Evolutionary conservation across 1,140 invertebrate species (phyloP).

Genomic region (Leptinotarsa texana): DNA sequence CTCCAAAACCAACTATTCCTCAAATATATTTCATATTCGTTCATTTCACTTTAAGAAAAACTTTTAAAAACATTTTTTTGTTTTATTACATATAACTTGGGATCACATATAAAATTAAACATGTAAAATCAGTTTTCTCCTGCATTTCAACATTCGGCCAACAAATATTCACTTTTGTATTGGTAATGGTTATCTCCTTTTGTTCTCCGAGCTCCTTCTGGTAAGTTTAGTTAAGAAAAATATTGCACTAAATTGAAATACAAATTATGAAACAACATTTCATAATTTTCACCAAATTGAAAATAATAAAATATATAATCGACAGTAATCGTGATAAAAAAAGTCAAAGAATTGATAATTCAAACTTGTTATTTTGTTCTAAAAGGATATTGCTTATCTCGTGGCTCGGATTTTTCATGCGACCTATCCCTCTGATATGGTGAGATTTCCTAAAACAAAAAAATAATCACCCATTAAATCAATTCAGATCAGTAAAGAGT

Average conservation of each 20-base stretch:
- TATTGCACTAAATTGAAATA: constrained; percentile 11
- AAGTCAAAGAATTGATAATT: too few species aligned
- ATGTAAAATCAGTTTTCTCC: constrained; percentile 7
- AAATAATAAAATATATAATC: constrained; percentile 25
- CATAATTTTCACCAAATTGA: too few species aligned
- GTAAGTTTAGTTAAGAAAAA: constrained; percentile 59
- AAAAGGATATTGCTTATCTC: constrained; percentile 85
- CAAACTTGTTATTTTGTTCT: constrained; percentile 15
- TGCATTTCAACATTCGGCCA: constrained; percentile 13
- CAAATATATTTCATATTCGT: too few species aligned
- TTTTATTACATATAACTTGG: constrained; percentile 20
- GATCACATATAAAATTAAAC: constrained; percentile 23
- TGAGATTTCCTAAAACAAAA: constrained; percentile 69
- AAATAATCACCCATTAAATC: constrained; percentile 20
- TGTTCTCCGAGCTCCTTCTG: constrained; percentile 62
- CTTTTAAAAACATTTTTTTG: not conserved
- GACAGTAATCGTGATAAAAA: not conserved
- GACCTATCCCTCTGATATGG: constrained; percentile 68
- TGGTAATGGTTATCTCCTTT: constrained; percentile 57
- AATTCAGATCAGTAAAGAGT: too few species aligned
- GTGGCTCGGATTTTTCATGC: constrained; percentile 67
- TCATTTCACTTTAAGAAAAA: too few species aligned
- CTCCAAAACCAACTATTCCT: too few species aligned
- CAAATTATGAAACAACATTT: not conserved
- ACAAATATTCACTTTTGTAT: constrained; percentile 11